Percentiles rank a stretch among this genome's conserved stretches.
These are phyloP conservation scores for Forficula auricularia DNA, from an alignment of 1,140 invertebrate species.

Conservation along the genomic window DNA sequence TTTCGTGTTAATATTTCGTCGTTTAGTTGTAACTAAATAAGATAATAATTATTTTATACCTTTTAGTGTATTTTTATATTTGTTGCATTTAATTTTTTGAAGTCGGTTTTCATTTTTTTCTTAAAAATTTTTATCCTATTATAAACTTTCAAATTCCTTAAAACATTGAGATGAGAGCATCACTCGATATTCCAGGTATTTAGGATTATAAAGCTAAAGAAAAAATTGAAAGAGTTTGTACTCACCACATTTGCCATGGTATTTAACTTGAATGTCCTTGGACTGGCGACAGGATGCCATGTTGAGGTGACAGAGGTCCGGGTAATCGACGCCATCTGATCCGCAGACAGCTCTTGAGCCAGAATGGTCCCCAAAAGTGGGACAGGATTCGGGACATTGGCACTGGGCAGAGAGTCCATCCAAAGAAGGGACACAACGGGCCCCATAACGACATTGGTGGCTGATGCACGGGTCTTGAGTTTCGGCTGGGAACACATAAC, in stretches of 20 bases:
- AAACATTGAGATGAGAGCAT: too few relatives aligned
- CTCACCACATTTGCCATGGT: conserved; percentile 78
- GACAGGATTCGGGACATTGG: conserved; percentile 55
- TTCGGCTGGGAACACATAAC: conserved; percentile 43
- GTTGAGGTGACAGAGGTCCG: conserved; percentile 63
- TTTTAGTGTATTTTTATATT: too few relatives aligned
- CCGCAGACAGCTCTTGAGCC: conserved; percentile 57
- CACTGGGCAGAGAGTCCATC: conserved; percentile 56
- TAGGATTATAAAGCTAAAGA: too few relatives aligned
- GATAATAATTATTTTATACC: too few relatives aligned
- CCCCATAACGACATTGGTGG: conserved; percentile 52
- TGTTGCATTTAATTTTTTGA: too few relatives aligned
- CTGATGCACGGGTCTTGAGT: conserved; percentile 57
- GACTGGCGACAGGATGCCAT: conserved; percentile 52
- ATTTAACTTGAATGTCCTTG: conserved; percentile 66
- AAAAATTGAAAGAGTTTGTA: too few relatives aligned
- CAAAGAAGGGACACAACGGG: conserved; percentile 52
- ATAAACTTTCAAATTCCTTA: too few relatives aligned
- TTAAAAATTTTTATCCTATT: too few relatives aligned
- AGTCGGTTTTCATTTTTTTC: too few relatives aligned
- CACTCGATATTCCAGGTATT: too few relatives aligned
- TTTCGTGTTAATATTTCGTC: too few relatives aligned
- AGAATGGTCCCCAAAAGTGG: conserved; percentile 60
- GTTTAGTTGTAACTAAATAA: too few relatives aligned
- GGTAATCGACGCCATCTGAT: conserved; percentile 52